These are phyloP conservation scores for Spodoptera exigua DNA, from an alignment of 2,888 invertebrate genomes.

Conservation along the genomic window DNA sequence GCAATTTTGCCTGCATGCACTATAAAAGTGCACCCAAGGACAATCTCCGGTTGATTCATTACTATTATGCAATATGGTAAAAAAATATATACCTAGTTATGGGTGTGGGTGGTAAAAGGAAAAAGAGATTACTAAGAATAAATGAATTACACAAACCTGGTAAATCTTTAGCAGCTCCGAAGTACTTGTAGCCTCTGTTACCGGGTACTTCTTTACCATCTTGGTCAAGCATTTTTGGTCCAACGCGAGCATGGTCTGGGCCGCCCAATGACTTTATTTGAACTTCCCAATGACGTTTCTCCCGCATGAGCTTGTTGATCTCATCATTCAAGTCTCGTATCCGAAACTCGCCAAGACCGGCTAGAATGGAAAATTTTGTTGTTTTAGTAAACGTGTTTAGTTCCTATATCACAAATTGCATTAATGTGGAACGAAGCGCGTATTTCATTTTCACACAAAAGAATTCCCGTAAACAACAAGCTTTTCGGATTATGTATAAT, in stretches of 20 bases:
- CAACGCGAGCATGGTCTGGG: conserved; percentile 96
- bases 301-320: conserved; percentile 98
- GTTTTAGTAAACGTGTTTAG: no score
- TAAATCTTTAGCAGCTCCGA: conserved; percentile 99
- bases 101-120: no score
- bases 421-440: no score
- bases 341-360: conserved; percentile 99
- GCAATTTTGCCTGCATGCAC: no score
- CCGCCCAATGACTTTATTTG: conserved; percentile 98
- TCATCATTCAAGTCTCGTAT: conserved; percentile 99
- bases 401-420: no score
- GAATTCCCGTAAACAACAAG: no score
- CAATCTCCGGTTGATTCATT: no score
- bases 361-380: conserved; percentile 78
- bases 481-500: no score
- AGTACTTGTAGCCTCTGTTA: conserved; percentile 99
- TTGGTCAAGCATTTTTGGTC: conserved; percentile 97
- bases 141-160: conserved; percentile 90
- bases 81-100: no score
- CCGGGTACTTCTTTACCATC: conserved; percentile 99
- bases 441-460: no score
- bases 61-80: no score
- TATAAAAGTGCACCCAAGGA: no score
- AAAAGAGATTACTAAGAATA: neutral
- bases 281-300: conserved; percentile 99